Evolutionary conservation across 2,113 vertebrate species (phyloP).

Genomic region (Xiphophorus maculatus): DNA sequence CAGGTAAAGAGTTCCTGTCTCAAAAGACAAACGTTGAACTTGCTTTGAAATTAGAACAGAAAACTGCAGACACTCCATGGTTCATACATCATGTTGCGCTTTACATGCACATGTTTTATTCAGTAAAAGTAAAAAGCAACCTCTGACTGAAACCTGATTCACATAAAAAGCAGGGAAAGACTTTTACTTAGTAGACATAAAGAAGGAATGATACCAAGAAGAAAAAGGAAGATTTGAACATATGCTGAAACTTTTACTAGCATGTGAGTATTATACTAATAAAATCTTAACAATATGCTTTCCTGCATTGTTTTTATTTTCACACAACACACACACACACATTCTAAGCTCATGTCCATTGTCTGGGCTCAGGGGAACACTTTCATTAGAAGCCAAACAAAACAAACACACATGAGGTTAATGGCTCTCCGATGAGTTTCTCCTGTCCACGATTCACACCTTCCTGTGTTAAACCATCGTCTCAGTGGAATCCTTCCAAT

Average conservation of each 20-base stretch:
- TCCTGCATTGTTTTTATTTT: not conserved
- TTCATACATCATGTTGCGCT: too few relatives aligned
- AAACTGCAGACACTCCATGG: not conserved
- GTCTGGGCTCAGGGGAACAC: not conserved
- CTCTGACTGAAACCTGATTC: not conserved
- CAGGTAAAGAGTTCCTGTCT: not conserved
- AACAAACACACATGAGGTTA: conserved; percentile 18
- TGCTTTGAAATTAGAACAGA: not conserved
- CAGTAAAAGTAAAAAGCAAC: not conserved
- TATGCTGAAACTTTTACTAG: not conserved
- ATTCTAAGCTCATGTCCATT: too few relatives aligned
- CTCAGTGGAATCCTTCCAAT: conserved; percentile 28
- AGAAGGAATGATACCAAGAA: not conserved
- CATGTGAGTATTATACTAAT: not conserved
- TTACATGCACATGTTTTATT: not conserved
- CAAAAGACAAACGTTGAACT: not conserved
- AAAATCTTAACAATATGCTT: not conserved
- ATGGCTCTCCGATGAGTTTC: conserved; percentile 9
- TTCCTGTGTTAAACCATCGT: not conserved
- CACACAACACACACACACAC: not conserved
- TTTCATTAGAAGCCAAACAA: not conserved
- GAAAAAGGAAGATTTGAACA: not conserved
- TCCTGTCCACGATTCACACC: conserved; percentile 40
- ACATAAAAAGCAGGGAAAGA: not conserved
- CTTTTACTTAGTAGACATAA: not conserved